A percentile compares a stretch with the other conserved stretches of the same genome.
Evolutionary conservation across 2,888 invertebrate genomes (phyloP).

Genomic region (Tetheella fluctuosa): DNA sequence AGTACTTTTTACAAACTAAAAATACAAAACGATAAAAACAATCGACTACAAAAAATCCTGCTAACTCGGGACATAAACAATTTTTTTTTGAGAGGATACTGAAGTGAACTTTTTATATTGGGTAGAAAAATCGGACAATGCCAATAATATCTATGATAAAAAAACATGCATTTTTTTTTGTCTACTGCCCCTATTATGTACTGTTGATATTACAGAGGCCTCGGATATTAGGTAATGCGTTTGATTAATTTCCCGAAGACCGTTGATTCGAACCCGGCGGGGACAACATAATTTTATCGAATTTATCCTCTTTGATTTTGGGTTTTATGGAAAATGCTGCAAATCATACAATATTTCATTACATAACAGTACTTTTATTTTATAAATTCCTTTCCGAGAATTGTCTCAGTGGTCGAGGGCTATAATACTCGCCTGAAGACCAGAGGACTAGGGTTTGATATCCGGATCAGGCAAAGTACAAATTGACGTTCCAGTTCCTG

Average conservation of each 20-base stretch:
- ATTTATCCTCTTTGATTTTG: conserved; percentile 24
- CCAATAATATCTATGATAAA: background rate
- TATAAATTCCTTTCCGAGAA: too few species aligned
- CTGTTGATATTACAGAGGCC: conserved; percentile 28
- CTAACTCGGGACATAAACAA: too few species aligned
- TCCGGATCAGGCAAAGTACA: too few species aligned
- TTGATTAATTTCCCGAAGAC: conserved; percentile 48
- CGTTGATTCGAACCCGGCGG: conserved; percentile 24
- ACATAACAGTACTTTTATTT: background rate
- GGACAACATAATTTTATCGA: conserved; percentile 17
- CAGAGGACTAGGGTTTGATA: too few species aligned
- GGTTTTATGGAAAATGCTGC: conserved; percentile 20
- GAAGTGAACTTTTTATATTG: background rate
- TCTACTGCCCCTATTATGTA: background rate
- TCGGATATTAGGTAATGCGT: conserved; percentile 36
- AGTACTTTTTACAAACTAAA: too few species aligned
- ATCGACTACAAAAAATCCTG: too few species aligned
- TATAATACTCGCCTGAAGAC: too few species aligned
- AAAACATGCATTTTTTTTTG: background rate
- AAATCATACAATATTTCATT: background rate
- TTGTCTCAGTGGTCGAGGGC: too few species aligned
- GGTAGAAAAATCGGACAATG: background rate
- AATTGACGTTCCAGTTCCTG: too few species aligned
- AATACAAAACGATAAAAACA: too few species aligned
- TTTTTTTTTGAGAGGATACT: too few species aligned